Evolutionary conservation across 2,113 vertebrate species (phyloP).

Genomic region (Spea bombifrons): DNA sequence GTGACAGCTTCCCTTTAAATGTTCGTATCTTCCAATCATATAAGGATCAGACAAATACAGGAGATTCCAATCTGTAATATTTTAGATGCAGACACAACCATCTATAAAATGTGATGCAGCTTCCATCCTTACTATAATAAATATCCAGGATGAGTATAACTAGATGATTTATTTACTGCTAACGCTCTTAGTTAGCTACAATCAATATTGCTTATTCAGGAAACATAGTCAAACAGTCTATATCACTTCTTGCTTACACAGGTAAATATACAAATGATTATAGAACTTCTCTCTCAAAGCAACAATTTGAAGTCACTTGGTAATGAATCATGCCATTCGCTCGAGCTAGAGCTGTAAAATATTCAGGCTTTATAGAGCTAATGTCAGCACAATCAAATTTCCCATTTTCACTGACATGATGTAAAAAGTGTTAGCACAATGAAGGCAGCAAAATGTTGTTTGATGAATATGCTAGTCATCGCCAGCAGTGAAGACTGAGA

Average conservation of each 20-base stretch:
- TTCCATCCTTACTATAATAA: background rate
- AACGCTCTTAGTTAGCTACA: background rate
- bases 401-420: constrained; percentile 34
- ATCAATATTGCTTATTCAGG: constrained; percentile 8
- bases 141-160: background rate
- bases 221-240: background rate
- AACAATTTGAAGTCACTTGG: constrained; percentile 29
- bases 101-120: too few relatives aligned
- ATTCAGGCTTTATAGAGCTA: constrained; percentile 44
- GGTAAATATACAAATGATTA: constrained; percentile 26
- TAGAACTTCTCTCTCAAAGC: constrained; percentile 27
- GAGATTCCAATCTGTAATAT: too few relatives aligned
- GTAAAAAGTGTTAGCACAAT: constrained; percentile 45
- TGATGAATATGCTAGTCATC: constrained; percentile 46
- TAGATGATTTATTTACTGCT: background rate
- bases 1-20: too few relatives aligned
- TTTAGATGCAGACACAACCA: too few relatives aligned
- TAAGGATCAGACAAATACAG: too few relatives aligned
- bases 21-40: too few relatives aligned
- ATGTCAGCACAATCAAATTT: constrained; percentile 47
- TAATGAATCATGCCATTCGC: constrained; percentile 43
- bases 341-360: constrained; percentile 41
- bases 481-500: constrained; percentile 40
- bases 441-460: constrained; percentile 41
- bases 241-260: constrained; percentile 37